Conservation (phyloP, 92 coral and sea anemone genomes). For the Zoanthus sociatus region DNA sequence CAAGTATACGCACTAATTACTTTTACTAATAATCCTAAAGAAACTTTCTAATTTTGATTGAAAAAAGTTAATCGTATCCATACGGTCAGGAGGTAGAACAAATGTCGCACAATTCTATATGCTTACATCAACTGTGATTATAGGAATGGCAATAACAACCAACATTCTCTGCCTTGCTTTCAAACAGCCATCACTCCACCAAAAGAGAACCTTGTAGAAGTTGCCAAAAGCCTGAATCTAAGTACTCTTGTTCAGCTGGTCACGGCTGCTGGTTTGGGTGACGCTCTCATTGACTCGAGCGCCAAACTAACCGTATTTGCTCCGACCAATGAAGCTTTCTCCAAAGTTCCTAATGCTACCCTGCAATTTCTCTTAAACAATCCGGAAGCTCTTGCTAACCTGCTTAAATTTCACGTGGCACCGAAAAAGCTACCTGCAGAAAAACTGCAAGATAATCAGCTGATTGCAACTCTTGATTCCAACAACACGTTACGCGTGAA, state of each 20-base stretch:
- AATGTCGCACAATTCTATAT: too few species aligned
- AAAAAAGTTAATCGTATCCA: too few species aligned
- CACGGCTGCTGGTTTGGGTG: slow-evolving; percentile 60
- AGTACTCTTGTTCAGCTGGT: slow-evolving; percentile 64
- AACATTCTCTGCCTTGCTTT: neutral
- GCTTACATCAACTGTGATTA: too few species aligned
- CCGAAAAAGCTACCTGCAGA: slow-evolving; percentile 69
- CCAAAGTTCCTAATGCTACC: slow-evolving; percentile 61
- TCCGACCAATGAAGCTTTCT: slow-evolving; percentile 78
- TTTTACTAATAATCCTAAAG: too few species aligned
- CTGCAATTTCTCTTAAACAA: slow-evolving; percentile 51
- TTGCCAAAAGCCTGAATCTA: slow-evolving; percentile 74
- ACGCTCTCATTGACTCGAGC: slow-evolving; percentile 60
- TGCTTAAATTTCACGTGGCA: slow-evolving; percentile 71
- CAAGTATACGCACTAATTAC: too few species aligned
- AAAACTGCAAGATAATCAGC: slow-evolving; percentile 67
- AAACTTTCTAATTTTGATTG: too few species aligned
- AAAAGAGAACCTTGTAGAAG: slow-evolving; percentile 70
- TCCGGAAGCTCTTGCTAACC: slow-evolving; percentile 57
- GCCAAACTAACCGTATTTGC: slow-evolving; percentile 74
- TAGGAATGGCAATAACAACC: too few species aligned
- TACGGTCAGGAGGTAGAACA: too few species aligned
- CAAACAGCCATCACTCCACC: slow-evolving; percentile 72
- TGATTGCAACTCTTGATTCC: slow-evolving; percentile 62
- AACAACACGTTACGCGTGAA: slow-evolving; percentile 66